Base-by-base conservation (phyloP, 2,888 invertebrate genomes). In the Ypsolopha sequella region DNA sequence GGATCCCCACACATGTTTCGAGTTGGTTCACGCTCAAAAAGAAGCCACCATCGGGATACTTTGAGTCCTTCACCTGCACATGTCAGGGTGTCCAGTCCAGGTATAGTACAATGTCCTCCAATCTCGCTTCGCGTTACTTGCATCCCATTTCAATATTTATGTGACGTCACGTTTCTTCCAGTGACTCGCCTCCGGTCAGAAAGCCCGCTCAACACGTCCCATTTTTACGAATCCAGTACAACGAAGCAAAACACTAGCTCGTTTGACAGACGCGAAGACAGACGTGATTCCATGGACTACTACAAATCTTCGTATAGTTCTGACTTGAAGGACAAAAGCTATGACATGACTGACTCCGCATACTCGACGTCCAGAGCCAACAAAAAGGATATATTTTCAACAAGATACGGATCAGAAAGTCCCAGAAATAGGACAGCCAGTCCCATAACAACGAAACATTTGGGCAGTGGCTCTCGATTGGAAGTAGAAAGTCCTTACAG, bases 1-100 rank as follows among this genome's bases (percentile, higher is more conserved):
- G 97, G 95, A 6, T 96, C 95, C 9, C 96, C 96, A 34, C 95
- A 94, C 68, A 92, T 95, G 68, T 92, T 96, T 80, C 88, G 95
- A 53, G 95, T 96, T 8, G 95, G 95, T 14, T 91, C 94, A 0
- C 91, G 90, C 55, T 89, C 93, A 34, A 81, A 76, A 62, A 82
- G 80, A 55, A 24, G 24, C 24, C 24, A 73, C 69, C 6, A 33
- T 11, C 68, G 85, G 2, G 85, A 84, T 54, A 84, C 82, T 59
- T 71, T 77, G 41, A 85, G 85, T 54, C 84, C 85, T 1, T 70
- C 89, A 8, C 76, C 89, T 7, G 75, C 85, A 47, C 89, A 89
- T 53, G 88, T 88, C 45, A 88, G 81, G 59, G 80, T 85, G 61
- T 80, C 87, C 57, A 87, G 87, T 63, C 87, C 87, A 73, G 85